Base-by-base conservation (phyloP, 2,797 vertebrate genomes). In the Sebastes baramenuke region DNA sequence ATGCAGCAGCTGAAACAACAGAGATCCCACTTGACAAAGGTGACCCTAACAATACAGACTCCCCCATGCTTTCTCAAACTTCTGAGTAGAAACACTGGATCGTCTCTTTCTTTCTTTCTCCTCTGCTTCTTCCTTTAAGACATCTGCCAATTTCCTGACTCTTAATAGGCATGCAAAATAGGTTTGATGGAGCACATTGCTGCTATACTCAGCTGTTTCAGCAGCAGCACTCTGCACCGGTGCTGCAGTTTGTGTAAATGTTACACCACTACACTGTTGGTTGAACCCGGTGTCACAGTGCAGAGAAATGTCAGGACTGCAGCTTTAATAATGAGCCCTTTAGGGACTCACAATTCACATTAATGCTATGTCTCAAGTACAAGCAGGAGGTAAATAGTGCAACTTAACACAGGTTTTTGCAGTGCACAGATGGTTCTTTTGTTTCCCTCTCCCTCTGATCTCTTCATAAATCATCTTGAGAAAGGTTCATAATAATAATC, bases 111-210 rank as follows among this genome's bases (percentile, higher is more conserved):
- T 67, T n/a, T 49, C 84, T 67, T n/a, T 49, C 84, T 91, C 90
- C 80, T 88, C 91, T 73, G 91, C 94, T 89, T 91, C 90, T 89
- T 75, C 91, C 90, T 92, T 94, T 92, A 78, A 94, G 93, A 96
- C 95, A 96, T 95, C 95, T 96, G 95, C 95, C 94, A 86, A 91
- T 93, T 88, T 81, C 67, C 69, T 77, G 87, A 92, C 86, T 89
- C 92, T 94, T 94, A 54, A 54, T 93, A 91, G 79, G 89, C 94
- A 96, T 95, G 93, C 92, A 95, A 93, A 95, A 95, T 93, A 68
- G 87, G 72, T 82, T 87, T 86, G 76, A 52, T 75, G 75, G 79
- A 71, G 77, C 67, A 82, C 52, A 6, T 38, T 34, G 55, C 75
- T 66, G 59, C 65, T 56, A 46, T 7, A 6, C 80, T 82, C 81